Percentiles rank a stretch among this genome's conserved stretches.
Evolutionary conservation across 2,113 vertebrate genomes (phyloP).

Genomic region (Ahaetulla prasina): DNA sequence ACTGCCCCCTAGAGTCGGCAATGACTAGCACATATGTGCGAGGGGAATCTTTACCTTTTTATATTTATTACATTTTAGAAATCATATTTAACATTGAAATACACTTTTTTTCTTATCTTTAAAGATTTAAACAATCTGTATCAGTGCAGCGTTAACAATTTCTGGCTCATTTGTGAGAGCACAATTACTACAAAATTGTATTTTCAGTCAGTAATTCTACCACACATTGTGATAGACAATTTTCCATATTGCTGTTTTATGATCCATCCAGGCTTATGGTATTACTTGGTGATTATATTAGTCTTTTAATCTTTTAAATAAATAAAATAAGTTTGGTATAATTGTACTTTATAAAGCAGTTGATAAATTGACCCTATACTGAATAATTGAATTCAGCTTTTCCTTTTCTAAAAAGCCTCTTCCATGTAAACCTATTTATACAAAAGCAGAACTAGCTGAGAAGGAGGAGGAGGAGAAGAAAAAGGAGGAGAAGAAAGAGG

Average conservation of each 20-base stretch:
- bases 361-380: not conserved
- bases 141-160: not conserved
- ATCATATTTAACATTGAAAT: not conserved
- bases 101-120: not conserved
- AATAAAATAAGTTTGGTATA: not conserved
- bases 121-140: not conserved
- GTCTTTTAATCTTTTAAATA: not conserved
- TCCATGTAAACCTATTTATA: not conserved
- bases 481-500: too few relatives aligned
- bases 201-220: not conserved
- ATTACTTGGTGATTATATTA: not conserved
- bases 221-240: not conserved
- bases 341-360: not conserved
- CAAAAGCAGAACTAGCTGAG: not conserved
- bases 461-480: not conserved
- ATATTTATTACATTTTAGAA: not conserved
- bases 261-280: not conserved
- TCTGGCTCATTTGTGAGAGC: not conserved
- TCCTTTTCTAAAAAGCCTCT: not conserved
- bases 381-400: not conserved
- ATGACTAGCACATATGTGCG: too few relatives aligned
- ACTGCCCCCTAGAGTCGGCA: too few relatives aligned
- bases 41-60: too few relatives aligned
- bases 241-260: not conserved
- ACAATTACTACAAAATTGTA: conserved; percentile 8